Percentiles rank a stretch among this genome's conserved stretches.
Evolutionary conservation across 2,113 vertebrate species (phyloP).

Genomic region (Oostethus manadensis): DNA sequence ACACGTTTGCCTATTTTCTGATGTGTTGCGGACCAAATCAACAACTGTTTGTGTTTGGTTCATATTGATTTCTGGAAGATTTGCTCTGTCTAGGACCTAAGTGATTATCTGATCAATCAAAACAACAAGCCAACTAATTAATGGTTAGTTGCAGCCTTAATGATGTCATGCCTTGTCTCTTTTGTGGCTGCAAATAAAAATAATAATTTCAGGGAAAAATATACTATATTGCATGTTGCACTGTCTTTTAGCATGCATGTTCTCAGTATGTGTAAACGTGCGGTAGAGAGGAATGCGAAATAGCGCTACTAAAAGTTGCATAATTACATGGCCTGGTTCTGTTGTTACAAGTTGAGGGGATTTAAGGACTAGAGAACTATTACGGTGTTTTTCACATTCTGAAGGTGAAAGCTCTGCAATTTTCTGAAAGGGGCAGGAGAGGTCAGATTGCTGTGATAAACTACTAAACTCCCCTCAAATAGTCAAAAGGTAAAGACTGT

Average conservation of each 20-base stretch:
- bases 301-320: background rate
- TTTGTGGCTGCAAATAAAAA: too few species aligned
- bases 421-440: conserved; percentile 17
- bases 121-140: too few species aligned
- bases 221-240: background rate
- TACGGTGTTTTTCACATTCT: background rate
- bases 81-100: too few species aligned
- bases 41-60: too few species aligned
- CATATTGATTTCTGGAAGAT: too few species aligned
- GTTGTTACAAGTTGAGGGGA: conserved; percentile 6
- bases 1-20: too few species aligned
- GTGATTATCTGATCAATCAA: too few species aligned
- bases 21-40: too few species aligned
- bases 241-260: background rate
- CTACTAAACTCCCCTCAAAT: conserved; percentile 14
- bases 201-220: too few species aligned
- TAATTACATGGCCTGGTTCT: background rate
- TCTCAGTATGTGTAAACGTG: background rate
- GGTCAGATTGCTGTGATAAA: conserved; percentile 4
- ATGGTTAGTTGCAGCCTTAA: too few species aligned
- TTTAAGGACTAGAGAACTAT: background rate
- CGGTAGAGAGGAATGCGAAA: background rate
- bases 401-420: conserved; percentile 21
- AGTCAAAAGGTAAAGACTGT: background rate
- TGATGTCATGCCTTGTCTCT: too few species aligned